phyloP scores from a whole-genome alignment of 1,140 invertebrate species.

The Sarcophaga peregrina region DNA sequence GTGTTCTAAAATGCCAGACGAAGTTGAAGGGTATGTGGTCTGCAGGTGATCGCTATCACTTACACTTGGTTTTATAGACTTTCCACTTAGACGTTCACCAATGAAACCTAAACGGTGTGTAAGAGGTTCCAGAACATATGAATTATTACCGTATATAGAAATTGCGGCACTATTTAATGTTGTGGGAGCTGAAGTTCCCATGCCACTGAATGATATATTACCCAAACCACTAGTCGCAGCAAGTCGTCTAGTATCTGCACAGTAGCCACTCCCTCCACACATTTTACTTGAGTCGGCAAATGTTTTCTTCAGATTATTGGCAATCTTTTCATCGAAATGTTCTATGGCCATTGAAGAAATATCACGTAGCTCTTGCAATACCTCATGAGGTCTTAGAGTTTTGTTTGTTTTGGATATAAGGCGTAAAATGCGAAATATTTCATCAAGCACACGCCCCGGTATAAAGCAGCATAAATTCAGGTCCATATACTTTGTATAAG shows the following conservation, averaged over 20 bases:
- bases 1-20: conserved; percentile 17
- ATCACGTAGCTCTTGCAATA: conserved; percentile 88
- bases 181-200: conserved; percentile 17
- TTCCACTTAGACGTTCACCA: conserved; percentile 4
- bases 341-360: conserved; percentile 97
- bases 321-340: conserved; percentile 93
- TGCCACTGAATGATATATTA: conserved; percentile 43
- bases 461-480: conserved; percentile 86
- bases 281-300: conserved; percentile 42
- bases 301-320: conserved; percentile 47
- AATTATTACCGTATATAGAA: conserved; percentile 25
- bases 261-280: neutral
- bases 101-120: conserved; percentile 35
- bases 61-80: conserved; percentile 24
- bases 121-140: conserved; percentile 38
- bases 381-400: conserved; percentile 83
- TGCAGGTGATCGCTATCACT: conserved; percentile 20
- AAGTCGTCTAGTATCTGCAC: conserved; percentile 35
- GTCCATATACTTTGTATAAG: conserved; percentile 78
- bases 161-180: conserved; percentile 29
- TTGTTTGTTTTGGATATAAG: conserved; percentile 75
- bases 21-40: neutral
- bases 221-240: conserved; percentile 40
- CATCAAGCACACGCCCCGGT: conserved; percentile 92
- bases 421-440: conserved; percentile 80